Base-by-base conservation (phyloP, 1,140 invertebrate species). In the Mercenaria mercenaria region DNA sequence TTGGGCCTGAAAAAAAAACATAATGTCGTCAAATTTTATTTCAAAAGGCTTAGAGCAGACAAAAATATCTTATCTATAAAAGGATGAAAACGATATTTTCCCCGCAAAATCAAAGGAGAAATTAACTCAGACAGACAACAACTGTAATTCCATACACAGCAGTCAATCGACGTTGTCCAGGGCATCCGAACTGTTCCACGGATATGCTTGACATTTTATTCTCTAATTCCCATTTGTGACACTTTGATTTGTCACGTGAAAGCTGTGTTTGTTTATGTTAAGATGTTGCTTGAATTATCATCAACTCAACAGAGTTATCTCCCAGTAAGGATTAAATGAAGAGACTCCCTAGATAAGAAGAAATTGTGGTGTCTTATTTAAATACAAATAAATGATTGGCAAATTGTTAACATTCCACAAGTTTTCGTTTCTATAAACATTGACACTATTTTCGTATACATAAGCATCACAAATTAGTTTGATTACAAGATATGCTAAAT, bases 351-450 rank as follows among this genome's bases (percentile, higher is more conserved):
- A 59, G 76, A 79, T 79, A 79, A 79, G n/a, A 79, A 79, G 41
- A 52, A 79, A 52, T 79, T 56, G 43, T 52, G 26, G 23, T 79
- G 76, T 79, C 76, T 52, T 79, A 34, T 79, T 79, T 79, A 79
- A 79, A 79, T 79, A 79, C 76, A 79, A 56, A 79, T 79, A 79
- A 79, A 79, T 37, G 50, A 52, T 79, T 32, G 13, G 4, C 29
- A 79, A 79, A 79, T 79, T 41, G 76, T 79, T 79, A 26, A 34
- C 76, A 79, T 79, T 52, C 76, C 76, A n/a, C 47, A 79, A 50
- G n/a, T 79, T 79, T 79, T 79, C 47, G 76, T 79, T 39, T 79
- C 76, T 79, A 79, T 79, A 79, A 79, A 79, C 76, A 79, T 50
- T 52, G 43, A 52, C 26, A 56, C 50, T 56, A 56, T 32, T 52